Base-by-base conservation (phyloP, 2,888 invertebrate genomes). In the Lypha dubia region DNA sequence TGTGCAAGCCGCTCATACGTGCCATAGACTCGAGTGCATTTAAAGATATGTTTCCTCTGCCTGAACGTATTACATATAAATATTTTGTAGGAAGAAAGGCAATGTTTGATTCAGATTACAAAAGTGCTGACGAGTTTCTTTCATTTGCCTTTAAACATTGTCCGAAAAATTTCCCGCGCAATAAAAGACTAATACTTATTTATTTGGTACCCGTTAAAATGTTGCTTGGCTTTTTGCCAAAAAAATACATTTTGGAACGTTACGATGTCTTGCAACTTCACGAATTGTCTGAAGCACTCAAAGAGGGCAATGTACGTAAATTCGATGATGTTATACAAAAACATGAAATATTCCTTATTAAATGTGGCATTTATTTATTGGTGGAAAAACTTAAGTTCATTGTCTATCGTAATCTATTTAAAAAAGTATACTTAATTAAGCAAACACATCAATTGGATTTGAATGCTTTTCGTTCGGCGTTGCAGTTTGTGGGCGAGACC, bases 51-150 rank as follows among this genome's bases (percentile, higher is more conserved):
- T 99, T 98, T 92, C 95, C 97, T 1, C 92, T 98, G 81, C 96
- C 98, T 11, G 99, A 99, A 90, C 96, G 97, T 90, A 97, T 99
- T 74, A 99, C 99, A 0, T 99, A 98, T 92, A 97, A 97, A 90
- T 99, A 99, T 92, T 99, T 98, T 93, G 97, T 98, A 20, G 99
- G 99, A 0, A 94, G 99, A 38, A 99, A 99, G 91, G 97, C 98
- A 3, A 99, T 99, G 98, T 99, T 99, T 91, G 99, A 99, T 92
- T 98, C 98, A 75, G 98, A 99, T 91, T 98, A 98, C 90, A 96
- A 96, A 91, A 94, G 95, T 92, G 99, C 99, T 24, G 98, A 99
- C 91, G 96, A 97, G 90, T 97, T 96, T 89, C 93, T 99, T 24
- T 95, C 97, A 0, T 99, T 96, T 92, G 98, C 99, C 0, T 99